Base-by-base conservation (phyloP, 2,797 vertebrate species). In the Enteromius trimaculatus region DNA sequence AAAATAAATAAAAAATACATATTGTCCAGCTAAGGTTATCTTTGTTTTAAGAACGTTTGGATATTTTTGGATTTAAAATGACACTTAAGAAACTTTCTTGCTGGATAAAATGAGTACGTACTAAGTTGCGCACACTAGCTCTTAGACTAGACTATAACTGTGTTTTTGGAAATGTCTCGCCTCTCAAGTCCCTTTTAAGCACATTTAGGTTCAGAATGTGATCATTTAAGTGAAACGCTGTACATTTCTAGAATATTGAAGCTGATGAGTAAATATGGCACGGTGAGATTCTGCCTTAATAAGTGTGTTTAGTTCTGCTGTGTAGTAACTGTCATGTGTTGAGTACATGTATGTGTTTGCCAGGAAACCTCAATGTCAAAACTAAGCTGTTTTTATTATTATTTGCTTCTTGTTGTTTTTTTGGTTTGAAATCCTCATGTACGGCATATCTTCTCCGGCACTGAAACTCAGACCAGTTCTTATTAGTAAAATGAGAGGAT, bases 251-350 rank as follows among this genome's bases (percentile, higher is more conserved):
- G 60, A 51, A 53, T 21, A 68, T 6, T 49, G 74, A 85, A 31
- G 51, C 29, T 70, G 16, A 85, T 8, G 29, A 39, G 82, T 84
- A 76, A 84, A 83, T 76, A 85, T 77, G 79, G 79, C 85, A 84
- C 76, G 68, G 62, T 86, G 74, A 80, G 76, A 84, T 66, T 53
- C 9, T 88, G 86, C 86, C 84, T 88, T 88, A 88, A 85, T 74
- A 14, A 29, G 44, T 66, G 60, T 60, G 66, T 62, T 60, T 72
- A 62, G 62, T 78, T 84, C 81, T 66, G 79, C 81, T 88, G 81
- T 75, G 71, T 84, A 81, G 53, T 81, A 74, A 77, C 31, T 85
- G 83, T 76, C 44, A 42, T 42, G 62, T 86, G 55, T 78, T 21
- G 1, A 77, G 23, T 71, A 34, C 70, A n/a, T 65, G 64, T 47